Base-by-base conservation (phyloP, 2,888 invertebrate species). In the Leptodirus hochenwartii region DNA sequence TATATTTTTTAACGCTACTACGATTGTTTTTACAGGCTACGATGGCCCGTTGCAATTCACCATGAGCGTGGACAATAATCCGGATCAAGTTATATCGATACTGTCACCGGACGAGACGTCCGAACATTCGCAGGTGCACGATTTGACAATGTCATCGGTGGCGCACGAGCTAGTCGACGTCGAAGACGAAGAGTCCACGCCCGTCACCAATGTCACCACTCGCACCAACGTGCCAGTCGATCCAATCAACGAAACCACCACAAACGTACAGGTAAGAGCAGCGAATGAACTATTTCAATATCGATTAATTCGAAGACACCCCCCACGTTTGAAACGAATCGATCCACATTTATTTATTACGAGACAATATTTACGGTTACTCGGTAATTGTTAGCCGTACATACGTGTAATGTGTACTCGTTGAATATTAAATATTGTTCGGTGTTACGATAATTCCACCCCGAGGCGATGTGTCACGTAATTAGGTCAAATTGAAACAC, bases 41-140 rank as follows among this genome's bases (percentile, higher is more conserved):
- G 84, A 85, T 62, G 81, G 84, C 31, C 82, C 85, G 40, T 66
- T 85, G 63, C 82, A 84, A 58, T 85, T 75, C 54, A 73, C 74
- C 45, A 77, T 81, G 67, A 72, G 73, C 22, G 69, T 72, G 43
- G 73, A 78, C 45, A 51, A 52, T 43, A 81, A 81, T 61, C 78
- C 81, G 17, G 82, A 84, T 57, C 74, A 76, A 61, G 67, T 75
- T 37, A 64, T 73, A 44, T 47, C 56, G 34, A 47, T 53, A 37
- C 40, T 50, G 35, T 44, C 50, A 5, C 47, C 42, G 37, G 33
- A 41, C 17, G 50, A 52, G 37, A 43, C 44, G 35, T 24, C 11
- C 6, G 17, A 17, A 37, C 39, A 39, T 22, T 35, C 34, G 14
- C 31, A 32, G 13, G 34, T 38, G 13, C 41, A 43, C 29, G 42